Percentiles rank a stretch among this genome's conserved stretches.
phyloP scores from a whole-genome alignment of 2,888 invertebrate species.

The Tromatobia lineatoria region DNA sequence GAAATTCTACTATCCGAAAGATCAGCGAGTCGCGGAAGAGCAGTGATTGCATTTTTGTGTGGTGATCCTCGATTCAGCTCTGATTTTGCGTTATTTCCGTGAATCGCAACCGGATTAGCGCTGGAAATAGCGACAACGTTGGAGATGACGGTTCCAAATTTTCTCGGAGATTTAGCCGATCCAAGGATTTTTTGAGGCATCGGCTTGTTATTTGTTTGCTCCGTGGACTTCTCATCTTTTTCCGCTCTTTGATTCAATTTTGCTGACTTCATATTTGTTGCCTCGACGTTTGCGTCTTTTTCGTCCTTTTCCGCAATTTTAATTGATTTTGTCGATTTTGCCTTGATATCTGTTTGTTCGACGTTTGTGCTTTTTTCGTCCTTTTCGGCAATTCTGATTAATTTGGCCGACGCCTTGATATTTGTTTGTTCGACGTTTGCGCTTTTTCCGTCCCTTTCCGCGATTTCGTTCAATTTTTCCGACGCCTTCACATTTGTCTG shows the following conservation, averaged over 20 bases:
- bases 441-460: too few relatives aligned
- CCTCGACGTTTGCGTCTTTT: too few relatives aligned
- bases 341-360: not conserved
- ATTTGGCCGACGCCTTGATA: not conserved
- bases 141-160: constrained; percentile 77
- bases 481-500: not conserved
- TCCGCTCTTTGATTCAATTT: not conserved
- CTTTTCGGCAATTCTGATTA: too few relatives aligned
- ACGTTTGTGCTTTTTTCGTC: too few relatives aligned
- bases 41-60: constrained; percentile 47
- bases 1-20: not conserved
- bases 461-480: too few relatives aligned
- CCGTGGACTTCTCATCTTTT: not conserved
- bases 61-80: not conserved
- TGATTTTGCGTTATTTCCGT: constrained; percentile 10
- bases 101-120: not conserved
- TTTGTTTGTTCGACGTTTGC: too few relatives aligned
- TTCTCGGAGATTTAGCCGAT: constrained; percentile 67
- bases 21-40: not conserved
- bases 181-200: not conserved
- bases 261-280: not conserved
- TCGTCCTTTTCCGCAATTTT: too few relatives aligned
- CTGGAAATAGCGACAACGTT: constrained; percentile 59
- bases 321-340: too few relatives aligned
- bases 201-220: not conserved